Percentiles rank a stretch among this genome's conserved stretches.
Evolutionary conservation across 2,888 invertebrate genomes (phyloP).

Genomic region (Phymatocera aterrima): DNA sequence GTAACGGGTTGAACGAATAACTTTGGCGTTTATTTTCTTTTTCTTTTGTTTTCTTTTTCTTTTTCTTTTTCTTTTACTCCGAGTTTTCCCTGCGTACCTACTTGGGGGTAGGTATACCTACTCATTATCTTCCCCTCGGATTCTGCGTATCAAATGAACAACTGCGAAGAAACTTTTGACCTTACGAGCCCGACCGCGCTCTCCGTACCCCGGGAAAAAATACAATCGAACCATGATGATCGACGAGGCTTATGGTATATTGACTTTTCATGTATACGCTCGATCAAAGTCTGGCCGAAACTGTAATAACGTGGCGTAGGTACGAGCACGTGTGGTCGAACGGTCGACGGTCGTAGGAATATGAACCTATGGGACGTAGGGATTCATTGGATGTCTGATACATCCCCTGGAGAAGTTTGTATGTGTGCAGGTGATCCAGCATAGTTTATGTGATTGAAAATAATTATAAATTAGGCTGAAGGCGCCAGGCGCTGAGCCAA

Average conservation of each 20-base stretch:
- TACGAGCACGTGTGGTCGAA: constrained; percentile 11
- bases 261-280: constrained; percentile 28
- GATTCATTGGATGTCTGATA: background rate
- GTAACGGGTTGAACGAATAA: constrained; percentile 22
- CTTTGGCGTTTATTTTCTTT: background rate
- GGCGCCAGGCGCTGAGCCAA: background rate
- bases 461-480: background rate
- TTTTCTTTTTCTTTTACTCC: too few relatives aligned
- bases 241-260: constrained; percentile 26
- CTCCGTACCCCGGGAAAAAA: background rate
- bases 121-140: background rate
- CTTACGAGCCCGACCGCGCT: background rate
- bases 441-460: background rate
- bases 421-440: background rate
- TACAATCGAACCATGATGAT: constrained; percentile 26
- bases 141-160: constrained; percentile 16
- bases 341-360: background rate
- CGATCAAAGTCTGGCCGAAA: constrained; percentile 29
- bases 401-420: background rate
- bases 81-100: too few relatives aligned
- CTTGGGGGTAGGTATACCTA: background rate
- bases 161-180: constrained; percentile 17
- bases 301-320: too few relatives aligned
- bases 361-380: background rate
- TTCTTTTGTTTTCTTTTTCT: background rate